Evolutionary conservation across 2,888 invertebrate species (phyloP).

Genomic region (Drosophila leonis): DNA sequence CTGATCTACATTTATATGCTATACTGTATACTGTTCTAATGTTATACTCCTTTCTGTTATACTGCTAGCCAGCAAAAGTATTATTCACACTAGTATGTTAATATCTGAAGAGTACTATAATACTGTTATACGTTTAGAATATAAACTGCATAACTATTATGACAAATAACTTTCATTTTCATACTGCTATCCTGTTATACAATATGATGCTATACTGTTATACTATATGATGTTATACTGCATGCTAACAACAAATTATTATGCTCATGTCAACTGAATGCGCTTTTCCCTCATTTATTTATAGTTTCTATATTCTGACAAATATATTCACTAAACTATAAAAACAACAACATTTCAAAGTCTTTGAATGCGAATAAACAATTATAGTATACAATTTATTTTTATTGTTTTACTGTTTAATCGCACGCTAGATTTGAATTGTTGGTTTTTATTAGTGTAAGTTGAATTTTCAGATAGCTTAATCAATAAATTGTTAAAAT

Average conservation of each 20-base stretch:
- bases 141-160: too few relatives aligned
- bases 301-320: background rate
- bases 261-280: background rate
- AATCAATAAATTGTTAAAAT: slow-evolving; percentile 8
- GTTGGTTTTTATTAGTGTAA: background rate
- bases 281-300: slow-evolving; percentile 3
- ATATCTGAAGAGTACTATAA: too few relatives aligned
- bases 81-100: too few relatives aligned
- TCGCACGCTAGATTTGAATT: background rate
- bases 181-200: background rate
- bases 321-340: slow-evolving; percentile 6
- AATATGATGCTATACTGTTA: background rate
- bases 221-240: background rate
- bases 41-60: too few relatives aligned
- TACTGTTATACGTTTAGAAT: too few relatives aligned
- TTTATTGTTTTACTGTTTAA: background rate
- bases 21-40: too few relatives aligned
- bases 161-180: too few relatives aligned
- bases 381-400: slow-evolving; percentile 3
- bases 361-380: slow-evolving; percentile 23
- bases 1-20: too few relatives aligned
- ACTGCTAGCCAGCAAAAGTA: too few relatives aligned
- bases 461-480: slow-evolving; percentile 9
- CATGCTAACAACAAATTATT: background rate
- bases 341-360: slow-evolving; percentile 5